Evolutionary conservation across 92 coral and sea anemone genomes (phyloP), one percentile per base, ranked within the genome.

Genomic region (Nematostella vectensis): DNA sequence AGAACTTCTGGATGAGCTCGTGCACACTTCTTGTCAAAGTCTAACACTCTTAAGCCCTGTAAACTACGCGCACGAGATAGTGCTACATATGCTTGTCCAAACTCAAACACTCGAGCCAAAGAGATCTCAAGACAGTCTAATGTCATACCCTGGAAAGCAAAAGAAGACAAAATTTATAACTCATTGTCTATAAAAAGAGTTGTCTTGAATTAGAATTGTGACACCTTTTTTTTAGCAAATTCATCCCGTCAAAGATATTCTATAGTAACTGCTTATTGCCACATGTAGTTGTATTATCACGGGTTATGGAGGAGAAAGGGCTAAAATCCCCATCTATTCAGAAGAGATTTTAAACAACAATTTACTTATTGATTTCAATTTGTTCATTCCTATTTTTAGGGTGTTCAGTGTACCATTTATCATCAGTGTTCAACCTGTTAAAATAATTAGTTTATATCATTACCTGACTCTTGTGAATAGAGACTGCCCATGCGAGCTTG

Each of bases 401-500:
- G n/a, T n/a, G n/a, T n/a, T n/a, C n/a, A n/a, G n/a, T n/a, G n/a
- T n/a, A n/a, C n/a, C n/a, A n/a, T n/a, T n/a, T n/a, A n/a, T n/a
- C n/a, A n/a, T n/a, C n/a, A n/a, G n/a, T n/a, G n/a, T 33, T 33
- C 6, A 33, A 33, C 40, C 8, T 33, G 15, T 33, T 6, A 33
- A 6, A 33, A 33, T 33, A 33, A 33, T 15, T 6, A 45, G 3
- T 58, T 21, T 18, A 0, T 20, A 25, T 27, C 21, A 12, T 15
- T 69, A 91, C 98, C 93, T 93, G 98, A 69, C 98, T 93, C 71
- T 93, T 93, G 63, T 93, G 98, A 25, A 93, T 86, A 45, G 98
- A 93, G 37, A 93, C 95, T 3, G 98, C 98, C 98, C 98, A 93
- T 23, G 98, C 98, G 31, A 93, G 77, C 70, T 86, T 83, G 44